Percentiles rank a stretch among this genome's conserved stretches.
These are phyloP conservation scores for Oscheius sp. DNA, from an alignment of 2,888 invertebrate species.

Conservation along the genomic window DNA sequence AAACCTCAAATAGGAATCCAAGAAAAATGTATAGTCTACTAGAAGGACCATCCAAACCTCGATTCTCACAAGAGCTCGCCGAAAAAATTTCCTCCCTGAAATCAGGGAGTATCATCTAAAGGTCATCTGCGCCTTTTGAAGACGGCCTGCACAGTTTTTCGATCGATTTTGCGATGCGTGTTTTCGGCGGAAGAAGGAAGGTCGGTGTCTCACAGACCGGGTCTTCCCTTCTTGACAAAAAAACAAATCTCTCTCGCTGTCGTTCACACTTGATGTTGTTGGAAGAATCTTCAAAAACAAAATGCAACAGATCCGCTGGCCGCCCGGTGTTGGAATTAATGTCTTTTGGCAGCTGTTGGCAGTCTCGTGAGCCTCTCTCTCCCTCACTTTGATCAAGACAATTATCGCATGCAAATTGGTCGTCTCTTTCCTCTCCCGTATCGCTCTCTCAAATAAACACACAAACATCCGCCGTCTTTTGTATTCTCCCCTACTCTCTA, in stretches of 20 bases:
- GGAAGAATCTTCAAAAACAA: neutral
- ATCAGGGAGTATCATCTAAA: too few species aligned
- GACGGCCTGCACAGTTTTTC: neutral
- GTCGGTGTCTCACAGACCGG: neutral
- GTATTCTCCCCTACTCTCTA: neutral
- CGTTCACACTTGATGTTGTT: neutral
- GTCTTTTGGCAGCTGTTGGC: conserved; percentile 15
- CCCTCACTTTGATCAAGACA: neutral
- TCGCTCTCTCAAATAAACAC: neutral
- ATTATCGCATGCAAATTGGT: neutral
- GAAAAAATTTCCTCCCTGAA: too few species aligned
- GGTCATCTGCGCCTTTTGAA: conserved; percentile 13
- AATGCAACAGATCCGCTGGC: neutral
- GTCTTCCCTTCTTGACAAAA: neutral
- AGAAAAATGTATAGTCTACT: too few species aligned
- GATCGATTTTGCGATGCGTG: conserved; percentile 1
- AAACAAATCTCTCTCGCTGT: neutral
- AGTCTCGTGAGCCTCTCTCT: conserved; percentile 1
- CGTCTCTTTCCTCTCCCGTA: neutral
- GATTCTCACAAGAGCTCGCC: too few species aligned
- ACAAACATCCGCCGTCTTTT: neutral
- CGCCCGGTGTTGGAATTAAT: neutral
- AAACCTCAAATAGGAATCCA: too few species aligned
- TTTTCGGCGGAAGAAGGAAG: neutral
- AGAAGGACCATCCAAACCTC: neutral